These are phyloP conservation scores for Pemphredon lugubris DNA, from an alignment of 2,888 invertebrate genomes.

Conservation along the genomic window DNA sequence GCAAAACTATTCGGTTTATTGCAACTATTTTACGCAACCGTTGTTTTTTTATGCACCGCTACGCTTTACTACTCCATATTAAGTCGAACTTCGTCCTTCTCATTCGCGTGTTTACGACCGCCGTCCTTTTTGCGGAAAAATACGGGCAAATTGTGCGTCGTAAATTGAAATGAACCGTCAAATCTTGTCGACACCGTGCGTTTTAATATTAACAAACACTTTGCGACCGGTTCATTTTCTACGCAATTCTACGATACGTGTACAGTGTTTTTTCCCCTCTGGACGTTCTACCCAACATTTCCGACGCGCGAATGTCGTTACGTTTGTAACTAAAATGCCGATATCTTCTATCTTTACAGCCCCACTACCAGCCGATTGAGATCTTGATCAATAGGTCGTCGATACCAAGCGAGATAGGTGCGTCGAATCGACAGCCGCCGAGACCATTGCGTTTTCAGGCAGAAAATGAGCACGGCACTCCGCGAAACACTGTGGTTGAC, in stretches of 20 bases:
- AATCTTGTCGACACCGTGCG: slow-evolving; percentile 6
- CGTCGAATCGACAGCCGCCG: slow-evolving; percentile 5
- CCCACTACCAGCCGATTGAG: too few species aligned
- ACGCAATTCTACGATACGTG: too few species aligned
- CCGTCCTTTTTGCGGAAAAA: slow-evolving; percentile 21
- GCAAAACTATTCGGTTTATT: too few species aligned
- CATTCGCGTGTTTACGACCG: slow-evolving; percentile 37
- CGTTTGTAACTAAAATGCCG: too few species aligned
- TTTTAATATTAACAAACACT: not conserved
- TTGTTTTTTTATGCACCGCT: slow-evolving; percentile 19
- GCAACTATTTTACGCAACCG: not conserved
- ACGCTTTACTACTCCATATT: slow-evolving; percentile 26
- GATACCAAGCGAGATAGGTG: slow-evolving; percentile 30
- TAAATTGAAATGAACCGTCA: slow-evolving; percentile 20
- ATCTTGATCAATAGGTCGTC: slow-evolving; percentile 47
- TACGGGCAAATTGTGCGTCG: slow-evolving; percentile 18
- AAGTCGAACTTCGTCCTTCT: slow-evolving; percentile 18
- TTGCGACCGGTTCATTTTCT: slow-evolving; percentile 2
- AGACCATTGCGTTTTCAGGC: slow-evolving; percentile 4
- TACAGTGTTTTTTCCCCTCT: too few species aligned
- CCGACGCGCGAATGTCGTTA: too few species aligned
- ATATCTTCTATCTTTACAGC: too few species aligned
- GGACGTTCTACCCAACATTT: too few species aligned
- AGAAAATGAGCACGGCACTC: slow-evolving; percentile 21
- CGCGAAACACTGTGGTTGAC: slow-evolving; percentile 22